phyloP scores from a whole-genome alignment of 1,140 invertebrate species.

The Papilio machaon region DNA sequence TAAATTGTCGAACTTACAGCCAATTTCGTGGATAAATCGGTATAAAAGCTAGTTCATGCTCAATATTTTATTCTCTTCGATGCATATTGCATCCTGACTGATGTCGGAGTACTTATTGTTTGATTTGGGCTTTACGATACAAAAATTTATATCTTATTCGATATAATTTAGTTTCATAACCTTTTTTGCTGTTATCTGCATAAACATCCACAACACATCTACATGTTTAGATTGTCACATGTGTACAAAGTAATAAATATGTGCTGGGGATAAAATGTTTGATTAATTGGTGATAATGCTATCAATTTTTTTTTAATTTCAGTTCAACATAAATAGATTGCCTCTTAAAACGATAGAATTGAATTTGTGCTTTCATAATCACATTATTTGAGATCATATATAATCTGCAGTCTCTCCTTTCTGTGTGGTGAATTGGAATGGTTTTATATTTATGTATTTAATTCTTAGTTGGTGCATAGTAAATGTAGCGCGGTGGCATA shows the following conservation, averaged over 20 bases:
- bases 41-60: slow-evolving; percentile 6
- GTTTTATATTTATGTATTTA: slow-evolving; percentile 25
- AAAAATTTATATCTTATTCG: background rate
- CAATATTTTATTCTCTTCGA: slow-evolving; percentile 2
- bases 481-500: slow-evolving; percentile 44
- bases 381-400: background rate
- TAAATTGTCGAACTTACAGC: slow-evolving; percentile 3
- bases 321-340: too few relatives aligned
- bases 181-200: background rate
- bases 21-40: background rate
- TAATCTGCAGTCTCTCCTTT: background rate
- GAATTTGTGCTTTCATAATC: too few relatives aligned
- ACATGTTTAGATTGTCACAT: background rate
- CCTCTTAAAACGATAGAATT: too few relatives aligned
- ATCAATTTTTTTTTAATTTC: too few relatives aligned
- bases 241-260: too few relatives aligned
- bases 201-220: background rate
- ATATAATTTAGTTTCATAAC: background rate
- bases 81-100: slow-evolving; percentile 16
- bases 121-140: background rate
- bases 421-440: background rate
- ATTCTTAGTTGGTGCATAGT: slow-evolving; percentile 17
- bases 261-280: too few relatives aligned
- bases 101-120: background rate
- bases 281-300: too few relatives aligned